Conservation (phyloP, 2,888 invertebrate genomes). For the Epirrhoe tristata region DNA sequence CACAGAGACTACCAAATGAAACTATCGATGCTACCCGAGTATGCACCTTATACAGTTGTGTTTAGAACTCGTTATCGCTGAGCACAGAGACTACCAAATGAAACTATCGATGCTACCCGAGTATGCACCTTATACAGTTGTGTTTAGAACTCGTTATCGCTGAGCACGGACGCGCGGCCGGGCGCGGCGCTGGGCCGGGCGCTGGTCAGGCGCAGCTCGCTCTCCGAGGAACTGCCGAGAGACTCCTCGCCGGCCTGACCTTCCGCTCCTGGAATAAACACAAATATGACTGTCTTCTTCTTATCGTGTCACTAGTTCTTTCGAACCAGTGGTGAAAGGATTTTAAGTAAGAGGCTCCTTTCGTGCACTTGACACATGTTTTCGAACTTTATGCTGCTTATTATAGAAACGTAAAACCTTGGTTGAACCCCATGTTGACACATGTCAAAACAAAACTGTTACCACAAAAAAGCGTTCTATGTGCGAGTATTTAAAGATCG, state of each 20-base stretch:
- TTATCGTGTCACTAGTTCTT: too few species aligned
- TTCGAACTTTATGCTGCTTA: too few species aligned
- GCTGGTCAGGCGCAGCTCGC: conserved; percentile 72
- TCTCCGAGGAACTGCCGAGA: conserved; percentile 77
- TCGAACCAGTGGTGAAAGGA: background rate
- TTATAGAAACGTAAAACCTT: too few species aligned
- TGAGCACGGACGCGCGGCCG: conserved; percentile 65
- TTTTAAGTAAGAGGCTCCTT: too few species aligned
- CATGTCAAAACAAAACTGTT: too few species aligned
- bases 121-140: background rate
- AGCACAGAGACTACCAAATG: too few species aligned
- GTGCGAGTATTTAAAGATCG: too few species aligned
- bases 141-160: conserved; percentile 80
- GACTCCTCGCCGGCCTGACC: conserved; percentile 62
- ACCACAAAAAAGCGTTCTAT: too few species aligned
- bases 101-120: background rate
- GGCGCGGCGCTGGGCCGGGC: conserved; percentile 62
- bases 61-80: too few species aligned
- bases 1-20: conserved; percentile 46
- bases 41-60: too few species aligned
- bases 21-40: background rate
- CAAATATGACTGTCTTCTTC: background rate
- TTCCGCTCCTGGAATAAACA: conserved; percentile 16
- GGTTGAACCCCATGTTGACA: too few species aligned
- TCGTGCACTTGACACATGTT: too few species aligned